Evolutionary conservation across 2,888 invertebrate species (phyloP).

Genomic region (Xiphydria camelus): DNA sequence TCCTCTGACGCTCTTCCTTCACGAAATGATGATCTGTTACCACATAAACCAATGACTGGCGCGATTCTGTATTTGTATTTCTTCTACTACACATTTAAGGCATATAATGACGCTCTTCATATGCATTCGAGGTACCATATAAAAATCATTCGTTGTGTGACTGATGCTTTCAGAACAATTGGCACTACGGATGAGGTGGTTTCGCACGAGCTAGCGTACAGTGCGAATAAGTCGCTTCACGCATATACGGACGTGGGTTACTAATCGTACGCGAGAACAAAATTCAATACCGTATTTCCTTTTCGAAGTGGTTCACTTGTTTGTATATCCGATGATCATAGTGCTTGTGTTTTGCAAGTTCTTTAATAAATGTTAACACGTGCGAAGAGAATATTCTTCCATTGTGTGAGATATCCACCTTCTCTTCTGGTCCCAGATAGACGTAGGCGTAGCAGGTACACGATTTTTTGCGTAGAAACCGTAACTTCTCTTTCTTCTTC

Average conservation of each 20-base stretch:
- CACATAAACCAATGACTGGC: too few relatives aligned
- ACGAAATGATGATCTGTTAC: too few relatives aligned
- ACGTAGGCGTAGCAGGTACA: too few relatives aligned
- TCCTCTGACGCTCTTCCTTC: too few relatives aligned
- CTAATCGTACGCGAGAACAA: slow-evolving; percentile 17
- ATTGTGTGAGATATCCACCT: neutral
- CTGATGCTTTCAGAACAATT: slow-evolving; percentile 46
- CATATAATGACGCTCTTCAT: neutral
- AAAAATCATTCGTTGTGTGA: slow-evolving; percentile 30
- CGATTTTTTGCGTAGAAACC: too few relatives aligned
- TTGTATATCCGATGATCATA: slow-evolving; percentile 9
- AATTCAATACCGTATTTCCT: slow-evolving; percentile 6
- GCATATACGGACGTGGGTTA: slow-evolving; percentile 40
- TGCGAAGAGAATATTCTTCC: slow-evolving; percentile 3
- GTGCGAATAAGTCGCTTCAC: slow-evolving; percentile 38
- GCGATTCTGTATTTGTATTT: neutral
- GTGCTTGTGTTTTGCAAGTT: slow-evolving; percentile 23
- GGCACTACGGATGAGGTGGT: slow-evolving; percentile 39
- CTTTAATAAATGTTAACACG: slow-evolving; percentile 8
- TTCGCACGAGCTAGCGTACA: slow-evolving; percentile 35
- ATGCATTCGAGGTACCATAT: slow-evolving; percentile 2
- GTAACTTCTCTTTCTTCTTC: too few relatives aligned
- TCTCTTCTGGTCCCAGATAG: too few relatives aligned
- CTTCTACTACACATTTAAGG: neutral
- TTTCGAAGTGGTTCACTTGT: slow-evolving; percentile 11